A percentile compares a stretch with the other conserved stretches of the same genome.
phyloP scores from a whole-genome alignment of 1,140 invertebrate species.

The Zeugodacus cucurbitae region DNA sequence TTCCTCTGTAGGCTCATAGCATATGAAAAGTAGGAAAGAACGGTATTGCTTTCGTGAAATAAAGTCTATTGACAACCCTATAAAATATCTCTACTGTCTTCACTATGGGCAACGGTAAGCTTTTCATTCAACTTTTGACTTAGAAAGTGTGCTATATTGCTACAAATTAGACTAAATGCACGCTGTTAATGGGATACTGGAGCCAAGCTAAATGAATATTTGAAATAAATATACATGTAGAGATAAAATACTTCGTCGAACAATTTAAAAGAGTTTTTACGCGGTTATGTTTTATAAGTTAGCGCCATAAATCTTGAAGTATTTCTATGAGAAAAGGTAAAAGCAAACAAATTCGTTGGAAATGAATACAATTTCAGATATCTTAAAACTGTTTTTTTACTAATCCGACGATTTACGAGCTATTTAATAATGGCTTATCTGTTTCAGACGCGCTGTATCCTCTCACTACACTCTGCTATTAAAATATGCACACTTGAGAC shows the following conservation, averaged over 20 bases:
- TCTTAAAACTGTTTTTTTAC: neutral
- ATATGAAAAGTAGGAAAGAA: too few species aligned
- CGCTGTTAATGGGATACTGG: neutral
- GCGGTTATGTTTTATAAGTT: too few species aligned
- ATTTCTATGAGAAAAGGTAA: neutral
- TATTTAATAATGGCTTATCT: neutral
- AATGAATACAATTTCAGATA: neutral
- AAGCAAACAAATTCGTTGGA: neutral
- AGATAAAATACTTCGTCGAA: too few species aligned
- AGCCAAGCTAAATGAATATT: neutral
- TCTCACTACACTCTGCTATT: too few species aligned
- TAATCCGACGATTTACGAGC: constrained; percentile 22
- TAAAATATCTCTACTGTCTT: too few species aligned
- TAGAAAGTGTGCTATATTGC: neutral
- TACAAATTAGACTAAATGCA: neutral
- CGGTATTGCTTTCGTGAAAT: too few species aligned
- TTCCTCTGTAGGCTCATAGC: too few species aligned
- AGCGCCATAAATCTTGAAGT: neutral
- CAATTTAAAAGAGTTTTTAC: neutral
- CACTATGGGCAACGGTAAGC: too few species aligned
- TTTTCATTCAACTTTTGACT: too few species aligned
- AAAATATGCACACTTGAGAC: neutral
- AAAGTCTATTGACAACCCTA: too few species aligned
- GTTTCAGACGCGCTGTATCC: neutral
- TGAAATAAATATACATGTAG: neutral